A percentile compares a stretch with the other conserved stretches of the same genome.
phyloP scores from a whole-genome alignment of 2,113 vertebrate genomes.

The Sylvia atricapilla region DNA sequence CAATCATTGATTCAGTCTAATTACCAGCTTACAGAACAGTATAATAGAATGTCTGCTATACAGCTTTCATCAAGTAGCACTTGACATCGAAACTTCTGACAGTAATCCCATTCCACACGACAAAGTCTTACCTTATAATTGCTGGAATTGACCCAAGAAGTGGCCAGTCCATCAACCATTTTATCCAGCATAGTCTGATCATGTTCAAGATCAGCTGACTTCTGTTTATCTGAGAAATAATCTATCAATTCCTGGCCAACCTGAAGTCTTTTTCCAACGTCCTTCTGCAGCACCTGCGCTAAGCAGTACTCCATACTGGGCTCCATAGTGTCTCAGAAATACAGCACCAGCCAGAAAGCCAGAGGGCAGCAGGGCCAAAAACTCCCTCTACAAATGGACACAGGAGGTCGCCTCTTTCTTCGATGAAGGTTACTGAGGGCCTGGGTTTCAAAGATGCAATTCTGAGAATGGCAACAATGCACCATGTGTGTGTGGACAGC shows the following conservation, averaged over 20 bases:
- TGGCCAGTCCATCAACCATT: constrained; percentile 94
- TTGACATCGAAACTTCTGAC: not conserved
- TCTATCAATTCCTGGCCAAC: constrained; percentile 95
- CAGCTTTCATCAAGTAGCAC: not conserved
- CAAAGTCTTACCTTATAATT: constrained; percentile 92
- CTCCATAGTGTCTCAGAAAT: constrained; percentile 80
- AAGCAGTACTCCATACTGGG: constrained; percentile 93
- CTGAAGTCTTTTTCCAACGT: constrained; percentile 92
- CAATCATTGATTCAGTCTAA: not conserved
- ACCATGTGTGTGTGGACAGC: constrained; percentile 96
- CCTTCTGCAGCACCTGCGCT: constrained; percentile 93
- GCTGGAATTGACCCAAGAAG: constrained; percentile 97
- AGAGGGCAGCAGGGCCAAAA: constrained; percentile 70
- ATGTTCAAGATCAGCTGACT: constrained; percentile 92
- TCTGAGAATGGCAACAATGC: constrained; percentile 94
- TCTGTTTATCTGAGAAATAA: constrained; percentile 90
- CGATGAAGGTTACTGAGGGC: constrained; percentile 78
- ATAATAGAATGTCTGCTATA: not conserved
- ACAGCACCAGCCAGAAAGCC: constrained; percentile 67
- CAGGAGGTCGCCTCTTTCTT: constrained; percentile 74
- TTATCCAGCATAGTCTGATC: constrained; percentile 96
- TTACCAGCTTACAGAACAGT: not conserved
- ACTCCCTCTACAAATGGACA: constrained; percentile 57
- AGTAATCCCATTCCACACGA: not conserved
- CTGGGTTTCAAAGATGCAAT: constrained; percentile 83